Evolutionary conservation across 2,797 vertebrate species (phyloP), one percentile per base, ranked within the genome.

Genomic region (Sebastes melanostomus): DNA sequence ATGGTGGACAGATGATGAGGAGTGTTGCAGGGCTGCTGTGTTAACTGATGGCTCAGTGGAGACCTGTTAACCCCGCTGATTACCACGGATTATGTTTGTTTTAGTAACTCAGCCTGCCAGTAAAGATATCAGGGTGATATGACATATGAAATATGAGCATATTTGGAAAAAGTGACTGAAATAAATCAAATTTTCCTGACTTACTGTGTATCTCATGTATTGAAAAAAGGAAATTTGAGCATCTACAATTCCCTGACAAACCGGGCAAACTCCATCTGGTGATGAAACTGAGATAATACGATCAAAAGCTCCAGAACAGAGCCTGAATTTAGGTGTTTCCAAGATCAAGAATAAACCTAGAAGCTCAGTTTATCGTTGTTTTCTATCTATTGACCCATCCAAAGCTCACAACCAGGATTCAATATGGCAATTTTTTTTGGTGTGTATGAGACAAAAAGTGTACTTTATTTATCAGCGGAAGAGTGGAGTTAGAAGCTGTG

Each of bases 1-100:
- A 77, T 50, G 54, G 66, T 11, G 46, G 6, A 72, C 80, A 60
- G 78, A 80, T 25, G 71, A 75, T 14, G 80, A 7, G 46, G 20
- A 59, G 62, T 16, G 63, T 42, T 62, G 63, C 54, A 8, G 50
- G 1, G 30, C 80, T 29, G 62, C 67, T 52, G 42, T 13, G 38
- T 27, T 24, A 38, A n/a, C 56, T 12, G 36, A 29, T 2, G 10
- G 20, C 50, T 34, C 74, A n/a, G 38, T 34, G 59, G 71, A 54
- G 2, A 66, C 70, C 80, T 62, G 58, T 25, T 75, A 9, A 32
- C 29, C 56, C 12, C 1, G 8, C 61, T 12, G 68, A 4, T 13
- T 27, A 29, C n/a, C 16, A 52, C 20, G 1, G 5, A 14, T 16
- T 29, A 0, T 24, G 22, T 5, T 75, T 25, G 29, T 25, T 60